These are phyloP conservation scores for Boloria selene DNA, from an alignment of 2,888 invertebrate species.

Conservation along the genomic window DNA sequence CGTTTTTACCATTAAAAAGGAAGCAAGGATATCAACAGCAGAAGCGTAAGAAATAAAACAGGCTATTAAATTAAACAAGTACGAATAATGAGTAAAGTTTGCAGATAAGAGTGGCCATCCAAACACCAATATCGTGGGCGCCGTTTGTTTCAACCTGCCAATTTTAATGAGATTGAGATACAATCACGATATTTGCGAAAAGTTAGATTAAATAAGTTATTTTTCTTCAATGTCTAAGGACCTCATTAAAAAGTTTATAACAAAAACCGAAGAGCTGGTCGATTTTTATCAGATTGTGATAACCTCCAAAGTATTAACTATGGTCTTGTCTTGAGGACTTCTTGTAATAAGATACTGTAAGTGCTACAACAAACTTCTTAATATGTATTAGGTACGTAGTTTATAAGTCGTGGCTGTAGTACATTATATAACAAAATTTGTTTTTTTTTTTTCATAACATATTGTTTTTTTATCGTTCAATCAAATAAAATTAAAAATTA, in stretches of 20 bases:
- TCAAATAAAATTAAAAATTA: too few species aligned
- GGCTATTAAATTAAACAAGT: constrained; percentile 27
- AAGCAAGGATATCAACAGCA: too few species aligned
- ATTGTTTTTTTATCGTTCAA: too few species aligned
- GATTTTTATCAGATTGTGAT: constrained; percentile 1
- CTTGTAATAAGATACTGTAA: too few species aligned
- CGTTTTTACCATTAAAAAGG: too few species aligned
- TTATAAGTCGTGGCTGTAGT: too few species aligned
- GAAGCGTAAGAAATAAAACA: background rate
- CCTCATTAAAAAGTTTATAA: constrained; percentile 53
- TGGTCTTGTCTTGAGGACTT: background rate
- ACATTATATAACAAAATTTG: too few species aligned
- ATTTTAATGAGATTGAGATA: constrained; percentile 52
- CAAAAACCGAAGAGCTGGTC: constrained; percentile 38
- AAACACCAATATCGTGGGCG: constrained; percentile 15
- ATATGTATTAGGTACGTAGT: too few species aligned
- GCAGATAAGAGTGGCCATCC: constrained; percentile 22
- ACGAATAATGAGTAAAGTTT: constrained; percentile 22
- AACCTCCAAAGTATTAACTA: constrained; percentile 3
- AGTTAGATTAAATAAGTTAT: constrained; percentile 61
- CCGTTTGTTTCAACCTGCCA: constrained; percentile 32
- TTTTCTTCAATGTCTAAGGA: constrained; percentile 48
- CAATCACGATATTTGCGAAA: constrained; percentile 49
- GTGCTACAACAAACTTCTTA: too few species aligned
- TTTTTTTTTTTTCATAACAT: too few species aligned